Conservation (phyloP, 2,113 vertebrate species). For the Colius striatus region DNA sequence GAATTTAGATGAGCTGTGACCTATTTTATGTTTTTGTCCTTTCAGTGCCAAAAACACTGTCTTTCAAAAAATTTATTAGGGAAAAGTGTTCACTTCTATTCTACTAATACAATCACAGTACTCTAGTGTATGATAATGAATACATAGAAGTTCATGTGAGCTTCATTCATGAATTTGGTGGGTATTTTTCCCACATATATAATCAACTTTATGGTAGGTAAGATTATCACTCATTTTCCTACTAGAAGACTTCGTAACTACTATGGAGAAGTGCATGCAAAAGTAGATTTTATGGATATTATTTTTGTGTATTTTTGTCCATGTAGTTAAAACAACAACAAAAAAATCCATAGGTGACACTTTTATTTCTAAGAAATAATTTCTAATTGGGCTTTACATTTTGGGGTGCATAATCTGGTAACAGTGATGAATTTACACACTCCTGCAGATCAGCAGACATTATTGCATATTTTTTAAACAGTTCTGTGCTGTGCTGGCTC, state of each 20-base stretch:
- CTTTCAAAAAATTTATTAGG: constrained; percentile 15
- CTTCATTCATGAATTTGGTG: not conserved
- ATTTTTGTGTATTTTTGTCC: not conserved
- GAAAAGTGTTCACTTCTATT: not conserved
- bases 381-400: not conserved
- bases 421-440: not conserved
- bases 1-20: constrained; percentile 44
- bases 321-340: not conserved
- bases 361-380: not conserved
- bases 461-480: not conserved
- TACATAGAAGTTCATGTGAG: not conserved
- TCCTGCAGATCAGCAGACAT: not conserved
- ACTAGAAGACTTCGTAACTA: not conserved
- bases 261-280: not conserved
- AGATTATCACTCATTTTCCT: not conserved
- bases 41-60: not conserved
- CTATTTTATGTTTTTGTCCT: not conserved
- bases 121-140: not conserved
- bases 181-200: rapidly evolving
- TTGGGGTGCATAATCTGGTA: not conserved
- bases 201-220: not conserved
- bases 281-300: not conserved
- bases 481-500: not conserved
- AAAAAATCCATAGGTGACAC: not conserved
- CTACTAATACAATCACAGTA: not conserved